Conservation (phyloP, 2,888 invertebrate genomes). For the Metopia argyrocephala region DNA sequence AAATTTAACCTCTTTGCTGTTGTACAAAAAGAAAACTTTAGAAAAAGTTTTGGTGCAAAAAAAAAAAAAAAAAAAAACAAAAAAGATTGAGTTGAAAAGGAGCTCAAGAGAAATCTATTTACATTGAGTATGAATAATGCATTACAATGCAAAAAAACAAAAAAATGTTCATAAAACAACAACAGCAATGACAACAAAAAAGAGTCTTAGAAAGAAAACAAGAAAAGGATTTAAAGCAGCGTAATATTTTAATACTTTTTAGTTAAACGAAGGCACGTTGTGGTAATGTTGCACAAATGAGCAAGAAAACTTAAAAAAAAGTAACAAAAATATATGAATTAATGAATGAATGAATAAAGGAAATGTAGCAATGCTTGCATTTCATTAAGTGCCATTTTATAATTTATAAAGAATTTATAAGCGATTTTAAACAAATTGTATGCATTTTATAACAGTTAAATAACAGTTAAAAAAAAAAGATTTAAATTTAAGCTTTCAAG, state of each 20-base stretch:
- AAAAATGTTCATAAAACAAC: not conserved
- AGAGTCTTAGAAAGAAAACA: slow-evolving; percentile 13
- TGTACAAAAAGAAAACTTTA: not conserved
- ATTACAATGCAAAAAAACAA: slow-evolving; percentile 42
- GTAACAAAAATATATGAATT: slow-evolving; percentile 13
- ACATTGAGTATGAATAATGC: slow-evolving; percentile 49
- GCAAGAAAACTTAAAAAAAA: not conserved
- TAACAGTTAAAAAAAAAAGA: not conserved
- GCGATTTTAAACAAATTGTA: not conserved
- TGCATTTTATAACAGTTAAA: not conserved
- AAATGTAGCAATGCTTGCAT: not conserved
- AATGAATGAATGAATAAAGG: not conserved
- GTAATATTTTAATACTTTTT: slow-evolving; percentile 55
- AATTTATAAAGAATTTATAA: not conserved
- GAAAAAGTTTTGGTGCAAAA: not conserved
- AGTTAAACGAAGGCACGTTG: slow-evolving; percentile 51
- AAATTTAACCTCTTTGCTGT: not conserved
- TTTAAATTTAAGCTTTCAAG: no score
- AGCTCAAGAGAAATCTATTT: slow-evolving; percentile 46
- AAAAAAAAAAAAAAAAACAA: slow-evolving; percentile 14
- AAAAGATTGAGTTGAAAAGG: slow-evolving; percentile 46
- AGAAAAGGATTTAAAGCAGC: slow-evolving; percentile 14
- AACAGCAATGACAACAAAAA: slow-evolving; percentile 20
- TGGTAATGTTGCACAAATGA: slow-evolving; percentile 24
- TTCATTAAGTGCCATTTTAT: not conserved